Evolutionary conservation across 2,113 vertebrate genomes (phyloP), one percentile per base, ranked within the genome.

Genomic region (Semnornis frantzii): DNA sequence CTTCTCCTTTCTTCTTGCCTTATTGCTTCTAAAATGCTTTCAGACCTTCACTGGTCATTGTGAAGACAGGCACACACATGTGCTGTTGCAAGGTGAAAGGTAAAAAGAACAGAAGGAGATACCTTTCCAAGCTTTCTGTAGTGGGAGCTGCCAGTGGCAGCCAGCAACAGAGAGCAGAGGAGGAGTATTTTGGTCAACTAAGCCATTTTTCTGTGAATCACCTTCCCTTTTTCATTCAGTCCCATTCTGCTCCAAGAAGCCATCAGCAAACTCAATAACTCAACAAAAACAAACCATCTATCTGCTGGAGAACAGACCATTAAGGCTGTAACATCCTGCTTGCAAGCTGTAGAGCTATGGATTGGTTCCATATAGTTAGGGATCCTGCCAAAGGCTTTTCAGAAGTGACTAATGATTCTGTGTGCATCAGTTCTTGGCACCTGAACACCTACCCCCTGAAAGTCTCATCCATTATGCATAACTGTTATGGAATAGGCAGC

Each of bases 201-300:
- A 95, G 70, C 23, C 65, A 64, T 82, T 85, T 95, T 94, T 91
- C 89, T 88, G 76, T 96, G 93, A 96, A 94, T 96, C 95, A 91
- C 91, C 91, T 96, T 93, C 79, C 82, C 39, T 92, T 95, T 94
- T 96, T 92, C 94, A 96, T 96, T 95, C 94, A 97, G 13, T 85
- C 62, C 75, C 46, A 77, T 85, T 91, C 94, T 94, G 85, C 79
- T 96, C 94, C 93, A 96, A 96, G 85, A 95, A 94, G 62, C 93
- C 89, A 95, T 91, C 95, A 95, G 93, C 85, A 93, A 94, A 87
- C 87, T 95, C 95, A 85, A 81, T 97, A 97, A 96, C 91, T 93
- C 95, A 93, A 96, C 87, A 91, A 87, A 95, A 95, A 91, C 95
- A 96, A 96, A 95, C 91, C 93, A 77, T 96, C 95, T 94, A 97